Evolutionary conservation across 2,888 invertebrate genomes (phyloP), one percentile per base, ranked within the genome.

Genomic region (Cinara cedri): DNA sequence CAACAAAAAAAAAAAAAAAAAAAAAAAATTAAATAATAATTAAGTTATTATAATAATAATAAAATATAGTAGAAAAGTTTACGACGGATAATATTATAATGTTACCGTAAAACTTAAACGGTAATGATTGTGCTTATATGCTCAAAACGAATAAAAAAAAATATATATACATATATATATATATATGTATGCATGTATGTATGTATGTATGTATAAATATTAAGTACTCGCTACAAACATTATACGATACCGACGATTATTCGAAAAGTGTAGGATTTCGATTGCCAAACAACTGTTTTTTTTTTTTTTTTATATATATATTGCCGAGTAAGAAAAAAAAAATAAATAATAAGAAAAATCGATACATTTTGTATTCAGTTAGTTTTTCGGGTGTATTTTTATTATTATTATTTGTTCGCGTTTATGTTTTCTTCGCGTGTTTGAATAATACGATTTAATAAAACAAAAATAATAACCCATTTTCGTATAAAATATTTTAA

Each of bases 211-310:
- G n/a, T n/a, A n/a, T n/a, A n/a, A n/a, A n/a, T n/a, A n/a, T n/a
- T n/a, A n/a, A n/a, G n/a, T n/a, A n/a, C n/a, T n/a, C n/a, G n/a
- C n/a, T n/a, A n/a, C n/a, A n/a, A 21, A 55, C n/a, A 49, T 24
- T n/a, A 16, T 34, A 49, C 26, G 16, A 68, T 49, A 26, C n/a
- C n/a, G n/a, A 68, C 19, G n/a, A 34, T 63, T 10, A 57, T 44
- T 60, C 24, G 4, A 76, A 76, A 49, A 68, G 49, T 42, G 70
- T 78, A 70, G 70, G 60, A 46, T 62, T 60, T 78, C 70, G 68
- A 78, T 70, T 60, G 78, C 78, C 78, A 78, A 76, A 76, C 68
- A 14, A 49, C n/a, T n/a, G n/a, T n/a, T n/a, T n/a, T n/a, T n/a
- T n/a, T n/a, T 68, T 76, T 75, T 65, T 75, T 76, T 34, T 21